Evolutionary conservation across 2,113 vertebrate genomes (phyloP), one percentile per base, ranked within the genome.

Genomic region (Pomatostomus ruficeps): DNA sequence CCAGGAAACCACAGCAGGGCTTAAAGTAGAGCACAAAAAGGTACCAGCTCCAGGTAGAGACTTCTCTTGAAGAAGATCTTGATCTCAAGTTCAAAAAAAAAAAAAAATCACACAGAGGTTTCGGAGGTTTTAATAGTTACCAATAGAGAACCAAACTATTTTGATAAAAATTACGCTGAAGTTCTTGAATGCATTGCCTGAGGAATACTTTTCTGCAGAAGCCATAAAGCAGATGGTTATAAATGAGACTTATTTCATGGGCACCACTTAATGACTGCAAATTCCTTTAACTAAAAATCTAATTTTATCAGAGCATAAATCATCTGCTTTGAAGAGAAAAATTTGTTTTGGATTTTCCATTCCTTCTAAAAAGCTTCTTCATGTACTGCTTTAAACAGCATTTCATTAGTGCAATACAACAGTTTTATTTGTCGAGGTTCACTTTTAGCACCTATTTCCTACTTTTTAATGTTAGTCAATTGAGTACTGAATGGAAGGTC

Each of bases 281-380:
- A 97, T 97, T 96, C 95, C 95, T 97, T 98, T 97, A 98, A 98
- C 97, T 98, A 98, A 98, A 98, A 96, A 95, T 95, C 96, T 97
- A 96, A 98, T 98, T 97, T 97, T 96, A 97, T 95, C 92, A 91
- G 51, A 85, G 91, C 70, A 97, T 97, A 98, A 97, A 97, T 98
- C 97, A 96, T 29, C 80, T 28, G 83, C 95, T 97, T 97, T 91
- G 80, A 97, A 97, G 66, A 36, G 68, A 85, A 81, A 93, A 96
- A 96, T 81, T 72, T 84, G 82, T 84, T 97, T 97, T 78, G 55
- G 89, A 94, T 97, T 96, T 95, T 96, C 97, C 93, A 96, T 83
- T 94, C 90, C 85, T 93, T 92, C 86, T 87, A 85, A 72, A 93
- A 94, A 97, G 93, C 80, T 93, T 92, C 96, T 95, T 94, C 85